A percentile compares a stretch with the other conserved stretches of the same genome.
These are phyloP conservation scores for Heliconius cydno DNA, from an alignment of 2,888 invertebrate species.

Conservation along the genomic window DNA sequence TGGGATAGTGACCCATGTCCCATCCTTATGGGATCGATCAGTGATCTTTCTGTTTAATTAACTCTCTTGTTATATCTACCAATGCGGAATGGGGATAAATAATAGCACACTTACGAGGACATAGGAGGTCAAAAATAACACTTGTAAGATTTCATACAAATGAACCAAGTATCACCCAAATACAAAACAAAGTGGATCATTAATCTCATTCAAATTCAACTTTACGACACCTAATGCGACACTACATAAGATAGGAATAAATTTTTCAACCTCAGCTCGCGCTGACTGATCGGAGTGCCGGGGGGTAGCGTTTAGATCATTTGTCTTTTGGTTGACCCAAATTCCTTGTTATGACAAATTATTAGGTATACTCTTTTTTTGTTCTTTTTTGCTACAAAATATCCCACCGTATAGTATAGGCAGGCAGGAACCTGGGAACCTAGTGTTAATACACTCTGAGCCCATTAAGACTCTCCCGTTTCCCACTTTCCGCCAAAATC, in stretches of 20 bases:
- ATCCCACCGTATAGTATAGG: too few species aligned
- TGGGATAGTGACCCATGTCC: too few species aligned
- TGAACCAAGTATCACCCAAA: not conserved
- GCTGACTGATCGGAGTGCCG: conserved; percentile 45
- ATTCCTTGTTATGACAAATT: conserved; percentile 33
- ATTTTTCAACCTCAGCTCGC: conserved; percentile 61
- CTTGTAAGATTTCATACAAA: not conserved
- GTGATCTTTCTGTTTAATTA: too few species aligned
- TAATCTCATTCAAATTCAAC: conserved; percentile 77
- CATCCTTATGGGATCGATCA: too few species aligned
- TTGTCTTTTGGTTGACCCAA: conserved; percentile 43
- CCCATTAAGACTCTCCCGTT: not conserved
- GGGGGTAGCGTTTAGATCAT: conserved; percentile 38
- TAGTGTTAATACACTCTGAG: not conserved
- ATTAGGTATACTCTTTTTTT: not conserved
- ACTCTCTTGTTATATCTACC: too few species aligned
- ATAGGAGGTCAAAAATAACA: not conserved
- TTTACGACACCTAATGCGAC: conserved; percentile 71
- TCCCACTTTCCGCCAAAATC: not conserved
- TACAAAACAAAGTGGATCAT: conserved; percentile 52
- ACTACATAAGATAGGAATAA: conserved; percentile 57
- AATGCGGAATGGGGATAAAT: too few species aligned
- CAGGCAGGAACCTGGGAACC: not conserved
- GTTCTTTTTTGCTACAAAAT: too few species aligned
- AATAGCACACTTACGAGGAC: too few species aligned